Evolutionary conservation across 2,113 vertebrate genomes (phyloP).

Genomic region (Bos javanicus): DNA sequence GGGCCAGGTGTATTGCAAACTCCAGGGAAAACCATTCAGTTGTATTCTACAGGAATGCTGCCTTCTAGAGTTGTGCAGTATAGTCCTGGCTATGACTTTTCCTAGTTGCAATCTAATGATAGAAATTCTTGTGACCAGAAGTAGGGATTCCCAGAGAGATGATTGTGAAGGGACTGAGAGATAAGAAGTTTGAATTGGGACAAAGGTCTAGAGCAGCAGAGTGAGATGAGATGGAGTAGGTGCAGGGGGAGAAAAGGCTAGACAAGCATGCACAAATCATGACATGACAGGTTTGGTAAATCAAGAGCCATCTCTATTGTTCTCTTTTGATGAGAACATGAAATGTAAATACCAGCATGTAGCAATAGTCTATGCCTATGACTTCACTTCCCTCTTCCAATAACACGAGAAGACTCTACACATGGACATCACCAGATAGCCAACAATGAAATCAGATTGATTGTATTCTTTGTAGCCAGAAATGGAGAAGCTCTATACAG

Average conservation of each 20-base stretch:
- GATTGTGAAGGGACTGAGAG: not conserved
- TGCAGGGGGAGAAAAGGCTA: not conserved
- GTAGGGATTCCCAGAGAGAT: not conserved
- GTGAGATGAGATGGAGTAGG: not conserved
- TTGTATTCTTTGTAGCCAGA: not conserved
- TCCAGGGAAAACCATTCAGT: not conserved
- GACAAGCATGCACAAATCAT: not conserved
- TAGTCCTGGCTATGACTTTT: not conserved
- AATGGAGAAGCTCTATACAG: not conserved
- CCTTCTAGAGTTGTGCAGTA: not conserved
- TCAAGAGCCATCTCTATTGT: not conserved
- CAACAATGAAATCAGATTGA: not conserved
- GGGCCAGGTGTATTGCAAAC: not conserved
- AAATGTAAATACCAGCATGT: not conserved
- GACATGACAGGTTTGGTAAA: not conserved
- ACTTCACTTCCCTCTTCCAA: not conserved
- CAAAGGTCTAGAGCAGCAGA: not conserved
- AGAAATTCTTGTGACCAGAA: not conserved
- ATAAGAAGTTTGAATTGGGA: not conserved
- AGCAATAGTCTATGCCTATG: not conserved
- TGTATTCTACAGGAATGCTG: not conserved
- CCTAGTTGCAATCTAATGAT: not conserved
- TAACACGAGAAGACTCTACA: not conserved
- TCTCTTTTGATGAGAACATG: not conserved
- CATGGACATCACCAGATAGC: not conserved